These are phyloP conservation scores for Phocoena phocoena DNA, from an alignment of 2,113 vertebrate genomes.

Conservation along the genomic window DNA sequence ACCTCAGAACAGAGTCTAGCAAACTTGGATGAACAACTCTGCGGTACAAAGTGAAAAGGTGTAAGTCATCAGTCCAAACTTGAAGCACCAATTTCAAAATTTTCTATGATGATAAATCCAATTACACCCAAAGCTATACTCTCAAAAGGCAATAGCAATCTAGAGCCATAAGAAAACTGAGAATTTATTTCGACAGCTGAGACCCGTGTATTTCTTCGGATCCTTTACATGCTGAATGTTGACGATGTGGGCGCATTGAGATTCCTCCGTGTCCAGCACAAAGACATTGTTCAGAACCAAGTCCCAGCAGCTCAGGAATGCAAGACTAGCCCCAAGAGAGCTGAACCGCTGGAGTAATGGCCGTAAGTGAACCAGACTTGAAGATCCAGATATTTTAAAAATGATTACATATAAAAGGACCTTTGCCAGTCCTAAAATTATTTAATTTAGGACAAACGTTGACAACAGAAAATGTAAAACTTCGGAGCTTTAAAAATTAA, in stretches of 20 bases:
- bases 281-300: accelerated
- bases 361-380: accelerated
- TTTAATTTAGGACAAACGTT: not conserved
- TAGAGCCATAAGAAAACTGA: not conserved
- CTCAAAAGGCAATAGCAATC: accelerated
- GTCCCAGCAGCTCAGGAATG: accelerated
- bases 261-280: accelerated
- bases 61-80: accelerated
- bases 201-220: too few relatives aligned
- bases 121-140: accelerated
- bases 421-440: not conserved
- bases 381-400: too few relatives aligned
- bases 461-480: not conserved
- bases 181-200: not conserved
- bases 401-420: not conserved
- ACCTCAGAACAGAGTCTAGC: too few relatives aligned
- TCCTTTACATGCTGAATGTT: accelerated
- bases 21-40: too few relatives aligned
- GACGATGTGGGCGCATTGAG: accelerated
- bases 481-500: not conserved
- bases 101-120: not conserved
- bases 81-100: not conserved
- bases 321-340: accelerated
- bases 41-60: not conserved
- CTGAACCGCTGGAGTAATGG: accelerated